Percentiles rank a stretch among this genome's conserved stretches.
Conservation (phyloP, 2,797 vertebrate genomes). For the Lerista edwardsae region DNA sequence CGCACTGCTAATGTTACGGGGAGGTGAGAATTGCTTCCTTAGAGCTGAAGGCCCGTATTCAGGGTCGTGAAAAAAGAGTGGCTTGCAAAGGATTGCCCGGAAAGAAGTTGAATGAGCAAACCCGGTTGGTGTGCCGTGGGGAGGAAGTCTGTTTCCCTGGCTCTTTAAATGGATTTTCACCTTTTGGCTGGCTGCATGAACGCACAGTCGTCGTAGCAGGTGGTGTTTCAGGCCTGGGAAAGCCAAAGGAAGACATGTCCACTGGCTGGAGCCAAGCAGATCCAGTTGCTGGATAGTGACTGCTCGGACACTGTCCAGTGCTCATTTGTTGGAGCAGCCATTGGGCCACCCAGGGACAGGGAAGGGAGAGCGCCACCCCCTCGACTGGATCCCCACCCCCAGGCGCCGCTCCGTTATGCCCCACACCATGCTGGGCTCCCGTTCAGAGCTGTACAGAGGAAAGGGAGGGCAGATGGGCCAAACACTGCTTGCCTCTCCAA, state of each 20-base stretch:
- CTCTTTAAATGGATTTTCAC: neutral
- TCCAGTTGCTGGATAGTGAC: too few species aligned
- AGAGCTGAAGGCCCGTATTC: neutral
- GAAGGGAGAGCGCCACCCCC: too few species aligned
- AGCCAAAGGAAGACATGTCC: neutral
- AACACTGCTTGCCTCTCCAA: too few species aligned
- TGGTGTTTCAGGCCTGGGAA: neutral
- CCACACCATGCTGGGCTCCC: too few species aligned
- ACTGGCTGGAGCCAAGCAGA: too few species aligned
- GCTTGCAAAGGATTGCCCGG: neutral
- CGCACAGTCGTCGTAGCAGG: neutral
- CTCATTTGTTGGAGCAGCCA: too few species aligned
- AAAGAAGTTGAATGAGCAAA: neutral
- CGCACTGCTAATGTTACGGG: neutral
- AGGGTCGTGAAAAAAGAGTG: neutral
- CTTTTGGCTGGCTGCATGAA: neutral
- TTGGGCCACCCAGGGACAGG: too few species aligned
- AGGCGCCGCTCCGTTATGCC: too few species aligned
- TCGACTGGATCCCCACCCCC: too few species aligned
- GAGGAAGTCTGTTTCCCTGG: neutral
- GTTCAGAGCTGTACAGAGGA: too few species aligned
- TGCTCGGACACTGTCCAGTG: too few species aligned
- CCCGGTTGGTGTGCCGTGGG: neutral
- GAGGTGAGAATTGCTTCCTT: neutral
- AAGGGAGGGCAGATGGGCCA: too few species aligned